Conservation (phyloP, 2,113 vertebrate genomes). For the Pomatostomus ruficeps region DNA sequence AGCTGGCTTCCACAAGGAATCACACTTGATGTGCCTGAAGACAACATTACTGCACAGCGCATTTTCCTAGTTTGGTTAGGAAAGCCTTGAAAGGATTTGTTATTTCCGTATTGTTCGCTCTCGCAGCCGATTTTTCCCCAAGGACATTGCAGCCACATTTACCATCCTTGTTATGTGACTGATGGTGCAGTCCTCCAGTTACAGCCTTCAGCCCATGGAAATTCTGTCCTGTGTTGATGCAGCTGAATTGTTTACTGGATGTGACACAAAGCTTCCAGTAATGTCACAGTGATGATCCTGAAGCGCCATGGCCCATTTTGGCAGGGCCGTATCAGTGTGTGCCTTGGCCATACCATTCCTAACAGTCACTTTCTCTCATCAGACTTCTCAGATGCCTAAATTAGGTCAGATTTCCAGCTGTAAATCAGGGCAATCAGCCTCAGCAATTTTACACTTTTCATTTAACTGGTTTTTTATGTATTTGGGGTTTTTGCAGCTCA, state of each 20-base stretch:
- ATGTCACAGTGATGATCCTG: fast-evolving
- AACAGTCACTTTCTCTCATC: not conserved
- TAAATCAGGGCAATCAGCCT: not conserved
- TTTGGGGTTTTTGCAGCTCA: not conserved
- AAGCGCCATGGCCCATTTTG: fast-evolving
- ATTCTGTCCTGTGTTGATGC: not conserved
- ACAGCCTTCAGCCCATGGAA: not conserved
- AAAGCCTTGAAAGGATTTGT: not conserved
- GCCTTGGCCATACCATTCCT: not conserved
- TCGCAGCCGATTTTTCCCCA: not conserved
- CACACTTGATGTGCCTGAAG: not conserved
- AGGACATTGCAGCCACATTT: fast-evolving
- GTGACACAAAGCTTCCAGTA: not conserved
- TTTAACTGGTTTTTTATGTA: not conserved
- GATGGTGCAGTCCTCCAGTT: not conserved
- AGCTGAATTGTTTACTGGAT: not conserved
- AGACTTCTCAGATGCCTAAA: not conserved
- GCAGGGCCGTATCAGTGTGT: not conserved
- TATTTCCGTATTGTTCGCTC: not conserved
- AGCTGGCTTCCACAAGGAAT: not conserved
- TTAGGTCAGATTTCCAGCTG: not conserved
- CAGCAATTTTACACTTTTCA: not conserved
- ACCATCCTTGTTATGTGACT: fast-evolving
- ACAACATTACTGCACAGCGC: fast-evolving
- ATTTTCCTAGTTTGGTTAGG: not conserved